Evolutionary conservation across 2,113 vertebrate species (phyloP).

Genomic region (Crotalus viridis): DNA sequence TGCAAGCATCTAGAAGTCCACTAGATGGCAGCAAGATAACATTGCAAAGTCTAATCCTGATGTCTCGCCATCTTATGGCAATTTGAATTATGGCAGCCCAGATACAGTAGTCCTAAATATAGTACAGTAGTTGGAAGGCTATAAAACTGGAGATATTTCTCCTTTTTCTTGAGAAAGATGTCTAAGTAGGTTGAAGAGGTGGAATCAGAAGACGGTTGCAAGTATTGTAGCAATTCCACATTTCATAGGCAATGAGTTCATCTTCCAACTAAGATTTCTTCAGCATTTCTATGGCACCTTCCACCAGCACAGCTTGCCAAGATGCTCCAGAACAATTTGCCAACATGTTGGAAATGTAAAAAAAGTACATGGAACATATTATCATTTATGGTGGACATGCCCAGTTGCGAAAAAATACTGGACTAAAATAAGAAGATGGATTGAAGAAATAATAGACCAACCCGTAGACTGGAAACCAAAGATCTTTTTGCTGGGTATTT

Average conservation of each 20-base stretch:
- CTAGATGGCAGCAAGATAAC: neutral
- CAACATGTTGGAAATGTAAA: too few species aligned
- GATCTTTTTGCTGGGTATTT: too few species aligned
- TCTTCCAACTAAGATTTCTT: neutral
- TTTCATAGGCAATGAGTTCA: neutral
- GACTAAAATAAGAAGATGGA: too few species aligned
- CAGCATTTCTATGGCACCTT: neutral
- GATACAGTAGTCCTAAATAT: neutral
- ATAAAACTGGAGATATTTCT: neutral
- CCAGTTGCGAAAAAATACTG: too few species aligned
- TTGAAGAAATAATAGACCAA: too few species aligned
- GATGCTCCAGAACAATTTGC: too few species aligned
- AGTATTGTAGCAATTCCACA: neutral
- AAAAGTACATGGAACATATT: too few species aligned
- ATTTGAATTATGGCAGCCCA: neutral
- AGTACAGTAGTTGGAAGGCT: neutral
- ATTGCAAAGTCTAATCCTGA: neutral
- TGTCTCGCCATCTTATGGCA: neutral
- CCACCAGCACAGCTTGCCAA: too few species aligned
- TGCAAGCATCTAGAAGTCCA: neutral
- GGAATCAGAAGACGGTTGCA: neutral
- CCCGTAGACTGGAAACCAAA: too few species aligned
- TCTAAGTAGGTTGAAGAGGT: neutral
- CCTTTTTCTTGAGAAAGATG: neutral
- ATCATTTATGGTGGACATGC: too few species aligned